Evolutionary conservation across 2,797 vertebrate genomes (phyloP).

Genomic region (Naso thynnoides): DNA sequence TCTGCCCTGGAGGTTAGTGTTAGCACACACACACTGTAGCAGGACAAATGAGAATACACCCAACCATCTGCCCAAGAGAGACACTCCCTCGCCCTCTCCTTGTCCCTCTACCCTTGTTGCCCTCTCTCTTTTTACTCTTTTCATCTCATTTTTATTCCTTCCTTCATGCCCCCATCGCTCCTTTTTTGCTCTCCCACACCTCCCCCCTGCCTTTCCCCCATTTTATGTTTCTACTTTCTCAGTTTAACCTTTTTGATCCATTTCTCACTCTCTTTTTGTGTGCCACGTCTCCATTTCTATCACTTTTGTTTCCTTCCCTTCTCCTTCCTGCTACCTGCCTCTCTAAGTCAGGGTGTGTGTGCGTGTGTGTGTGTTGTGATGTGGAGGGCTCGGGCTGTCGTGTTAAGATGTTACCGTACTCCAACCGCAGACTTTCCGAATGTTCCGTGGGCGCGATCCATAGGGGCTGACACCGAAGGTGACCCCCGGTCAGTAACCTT

Average conservation of each 20-base stretch:
- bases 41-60: slow-evolving; percentile 85
- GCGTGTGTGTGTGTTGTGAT: slow-evolving; percentile 42
- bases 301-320: slow-evolving; percentile 15
- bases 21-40: slow-evolving; percentile 76
- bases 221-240: slow-evolving; percentile 19
- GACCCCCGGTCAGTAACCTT: slow-evolving; percentile 98
- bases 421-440: slow-evolving; percentile 73
- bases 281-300: slow-evolving; percentile 9
- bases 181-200: slow-evolving; percentile 15
- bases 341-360: slow-evolving; percentile 33
- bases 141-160: slow-evolving; percentile 57
- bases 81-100: slow-evolving; percentile 77
- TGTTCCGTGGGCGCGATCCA: slow-evolving; percentile 87
- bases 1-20: slow-evolving; percentile 82
- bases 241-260: slow-evolving; percentile 30
- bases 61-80: slow-evolving; percentile 81
- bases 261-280: slow-evolving; percentile 16
- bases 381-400: slow-evolving; percentile 34
- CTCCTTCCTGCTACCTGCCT: slow-evolving; percentile 35
- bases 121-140: slow-evolving; percentile 49
- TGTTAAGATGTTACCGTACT: slow-evolving; percentile 81
- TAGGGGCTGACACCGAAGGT: slow-evolving; percentile 96
- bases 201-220: not conserved
- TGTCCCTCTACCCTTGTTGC: slow-evolving; percentile 68
- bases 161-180: slow-evolving; percentile 27